A percentile compares a stretch with the other conserved stretches of the same genome.
Conservation (phyloP, 2,888 invertebrate genomes). For the Anodontia alba region DNA sequence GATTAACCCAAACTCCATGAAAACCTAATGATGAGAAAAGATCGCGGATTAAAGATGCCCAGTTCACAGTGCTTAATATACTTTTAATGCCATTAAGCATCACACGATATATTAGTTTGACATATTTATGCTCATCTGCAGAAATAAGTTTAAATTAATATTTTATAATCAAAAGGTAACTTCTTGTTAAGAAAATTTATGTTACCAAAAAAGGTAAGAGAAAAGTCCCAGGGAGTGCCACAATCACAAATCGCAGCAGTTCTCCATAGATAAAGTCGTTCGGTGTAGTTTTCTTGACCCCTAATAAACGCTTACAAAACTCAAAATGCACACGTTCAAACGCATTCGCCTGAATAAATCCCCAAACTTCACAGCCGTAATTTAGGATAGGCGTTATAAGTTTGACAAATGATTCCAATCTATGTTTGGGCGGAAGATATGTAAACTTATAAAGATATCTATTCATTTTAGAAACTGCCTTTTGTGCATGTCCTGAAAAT, state of each 20-base stretch:
- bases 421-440: neutral
- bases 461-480: neutral
- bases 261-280: neutral
- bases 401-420: neutral
- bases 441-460: neutral
- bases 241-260: too few relatives aligned
- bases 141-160: neutral
- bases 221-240: too few relatives aligned
- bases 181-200: neutral
- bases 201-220: too few relatives aligned
- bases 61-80: neutral
- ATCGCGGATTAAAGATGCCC: neutral
- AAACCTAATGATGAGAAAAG: too few relatives aligned
- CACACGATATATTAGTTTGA: neutral
- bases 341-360: neutral
- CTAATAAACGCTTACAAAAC: neutral
- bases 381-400: neutral
- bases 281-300: neutral
- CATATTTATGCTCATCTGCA: neutral
- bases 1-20: too few relatives aligned
- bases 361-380: neutral
- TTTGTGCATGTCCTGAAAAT: neutral
- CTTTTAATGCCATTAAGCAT: neutral
- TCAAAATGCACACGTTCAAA: neutral
- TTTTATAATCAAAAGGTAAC: neutral